Base-by-base conservation (phyloP, 2,888 invertebrate species). In the Drosophila multiciliata region DNA sequence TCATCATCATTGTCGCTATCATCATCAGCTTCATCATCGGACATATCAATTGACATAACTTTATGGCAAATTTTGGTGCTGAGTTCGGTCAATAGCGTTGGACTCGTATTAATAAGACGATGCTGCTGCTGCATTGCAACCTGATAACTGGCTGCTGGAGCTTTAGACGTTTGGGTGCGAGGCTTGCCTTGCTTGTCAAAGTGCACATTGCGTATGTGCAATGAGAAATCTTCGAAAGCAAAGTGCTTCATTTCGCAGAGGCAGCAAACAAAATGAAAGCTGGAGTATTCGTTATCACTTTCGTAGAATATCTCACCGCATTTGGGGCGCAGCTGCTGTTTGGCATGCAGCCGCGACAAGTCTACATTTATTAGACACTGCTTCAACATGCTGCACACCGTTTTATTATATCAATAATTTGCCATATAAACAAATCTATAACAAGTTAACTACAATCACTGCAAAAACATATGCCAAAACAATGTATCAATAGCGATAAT, bases 211-310 rank as follows among this genome's bases (percentile, higher is more conserved):
- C 74, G 82, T 33, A 90, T 82, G 66, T 87, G 87, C 54, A 78
- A 70, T 17, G 65, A 66, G n/a, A 87, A 87, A 61, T 87, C 87
- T 6, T 87, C 82, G 32, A 89, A 87, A 1, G 66, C 59, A 17
- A 90, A 87, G 45, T 82, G 73, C n/a, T 89, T 87, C 89, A 87
- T 90, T 17, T 84, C 74, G 61, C 87, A 87, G 3, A 89, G 69
- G 36, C 72, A 76, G 58, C 87, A 87, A 17, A 80, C 63, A 26
- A 87, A 33, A 20, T 84, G 80, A 50, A 90, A 90, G 42, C 66
- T 76, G 42, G 72, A 66, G 7, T 57, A 55, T 45, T 80, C 84
- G 58, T 72, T 75, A 35, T 88, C 70, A 35, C 63, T 54, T 17
- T 81, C 87, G 35, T 80, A 87, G 52, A 82, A 87, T 67, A 87